Conservation (phyloP, 1,140 invertebrate species). For the Thalassaphorura encarpata region DNA sequence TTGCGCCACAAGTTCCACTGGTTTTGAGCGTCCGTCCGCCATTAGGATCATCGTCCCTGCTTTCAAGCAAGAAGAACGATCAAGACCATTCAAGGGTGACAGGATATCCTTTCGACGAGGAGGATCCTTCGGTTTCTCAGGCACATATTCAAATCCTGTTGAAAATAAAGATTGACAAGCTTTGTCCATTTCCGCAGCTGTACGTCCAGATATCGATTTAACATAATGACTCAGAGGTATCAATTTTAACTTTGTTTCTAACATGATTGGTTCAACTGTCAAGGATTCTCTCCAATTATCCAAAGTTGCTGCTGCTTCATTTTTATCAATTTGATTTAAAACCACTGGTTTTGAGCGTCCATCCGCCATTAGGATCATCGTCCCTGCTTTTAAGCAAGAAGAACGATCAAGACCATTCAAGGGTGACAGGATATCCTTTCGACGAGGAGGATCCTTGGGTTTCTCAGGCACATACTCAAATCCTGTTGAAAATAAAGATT, state of each 20-base stretch:
- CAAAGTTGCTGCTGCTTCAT: not conserved
- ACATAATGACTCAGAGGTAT: not conserved
- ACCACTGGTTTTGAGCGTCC: not conserved
- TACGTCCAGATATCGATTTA: not conserved
- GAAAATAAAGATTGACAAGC: not conserved
- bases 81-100: not conserved
- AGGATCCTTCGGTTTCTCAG: not conserved
- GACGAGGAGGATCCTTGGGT: not conserved
- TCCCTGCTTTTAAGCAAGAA: conserved; percentile 6
- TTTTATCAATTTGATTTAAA: not conserved
- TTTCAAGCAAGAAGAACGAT: conserved; percentile 4
- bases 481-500: not conserved
- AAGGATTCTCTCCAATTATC: not conserved
- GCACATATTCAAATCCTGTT: not conserved
- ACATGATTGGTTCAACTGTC: not conserved
- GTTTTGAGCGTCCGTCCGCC: not conserved
- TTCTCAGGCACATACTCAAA: not conserved
- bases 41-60: conserved; percentile 7
- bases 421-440: not conserved
- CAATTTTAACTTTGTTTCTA: not conserved
- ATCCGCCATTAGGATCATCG: conserved; percentile 7
- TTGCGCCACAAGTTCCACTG: not conserved
- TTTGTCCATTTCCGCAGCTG: not conserved
- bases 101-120: not conserved
- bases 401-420: not conserved